phyloP scores from a whole-genome alignment of 2,797 vertebrate species.

The Podarcis lilfordi region DNA sequence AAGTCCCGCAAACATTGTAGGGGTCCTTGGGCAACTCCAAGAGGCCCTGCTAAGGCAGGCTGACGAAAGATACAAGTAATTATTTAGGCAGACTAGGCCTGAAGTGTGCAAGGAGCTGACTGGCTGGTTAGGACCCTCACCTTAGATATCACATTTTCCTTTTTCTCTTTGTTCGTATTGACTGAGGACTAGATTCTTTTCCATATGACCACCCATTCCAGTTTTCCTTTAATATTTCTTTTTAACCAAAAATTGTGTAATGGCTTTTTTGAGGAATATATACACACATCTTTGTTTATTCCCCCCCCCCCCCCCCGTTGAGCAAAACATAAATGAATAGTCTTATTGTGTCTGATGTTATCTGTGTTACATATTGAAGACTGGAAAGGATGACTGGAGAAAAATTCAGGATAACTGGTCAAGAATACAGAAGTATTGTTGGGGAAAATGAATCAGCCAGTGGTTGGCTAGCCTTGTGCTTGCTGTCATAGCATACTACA shows the following conservation, averaged over 20 bases:
- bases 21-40: too few relatives aligned
- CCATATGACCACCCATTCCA: constrained; percentile 41
- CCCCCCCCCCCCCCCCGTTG: neutral
- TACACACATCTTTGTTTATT: constrained; percentile 44
- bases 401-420: neutral
- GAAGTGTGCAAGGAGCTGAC: too few relatives aligned
- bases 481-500: neutral
- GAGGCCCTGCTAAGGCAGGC: too few relatives aligned
- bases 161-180: constrained; percentile 59
- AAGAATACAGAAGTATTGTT: neutral
- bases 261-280: neutral
- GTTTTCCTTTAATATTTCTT: constrained; percentile 57
- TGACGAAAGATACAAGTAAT: constrained; percentile 46
- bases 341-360: neutral
- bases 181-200: constrained; percentile 47
- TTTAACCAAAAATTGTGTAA: constrained; percentile 66
- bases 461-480: neutral
- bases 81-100: too few relatives aligned
- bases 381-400: neutral
- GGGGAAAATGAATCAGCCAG: neutral
- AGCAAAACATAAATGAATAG: constrained; percentile 13
- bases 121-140: too few relatives aligned
- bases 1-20: too few relatives aligned
- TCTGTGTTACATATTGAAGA: neutral
- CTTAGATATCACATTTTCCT: constrained; percentile 49